Percentiles rank a stretch among this genome's conserved stretches.
Conservation (phyloP, 2,888 invertebrate genomes). For the Cephus pulcher region DNA sequence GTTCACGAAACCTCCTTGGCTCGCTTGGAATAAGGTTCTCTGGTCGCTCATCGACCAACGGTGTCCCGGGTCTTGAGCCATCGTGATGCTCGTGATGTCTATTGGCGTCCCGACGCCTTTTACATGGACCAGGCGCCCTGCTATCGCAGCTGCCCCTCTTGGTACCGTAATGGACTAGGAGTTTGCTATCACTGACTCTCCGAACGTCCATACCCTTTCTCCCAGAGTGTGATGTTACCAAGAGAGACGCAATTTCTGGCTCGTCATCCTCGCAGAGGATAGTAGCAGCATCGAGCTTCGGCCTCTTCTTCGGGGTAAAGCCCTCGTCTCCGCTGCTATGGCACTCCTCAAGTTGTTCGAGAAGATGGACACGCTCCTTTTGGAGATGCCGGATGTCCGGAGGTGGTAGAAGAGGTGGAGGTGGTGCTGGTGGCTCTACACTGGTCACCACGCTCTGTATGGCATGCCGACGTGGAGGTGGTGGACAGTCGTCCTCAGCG, state of each 20-base stretch:
- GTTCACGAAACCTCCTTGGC: slow-evolving; percentile 77
- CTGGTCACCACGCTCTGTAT: slow-evolving; percentile 71
- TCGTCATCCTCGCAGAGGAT: slow-evolving; percentile 61
- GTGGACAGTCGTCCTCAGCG: slow-evolving; percentile 65
- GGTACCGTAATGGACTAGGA: slow-evolving; percentile 54
- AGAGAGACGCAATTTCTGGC: slow-evolving; percentile 60
- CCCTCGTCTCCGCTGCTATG: slow-evolving; percentile 77
- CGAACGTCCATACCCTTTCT: slow-evolving; percentile 62
- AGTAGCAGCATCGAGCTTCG: slow-evolving; percentile 70
- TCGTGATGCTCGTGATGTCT: slow-evolving; percentile 70
- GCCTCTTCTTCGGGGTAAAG: slow-evolving; percentile 75
- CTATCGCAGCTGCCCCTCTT: slow-evolving; percentile 59
- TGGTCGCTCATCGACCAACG: slow-evolving; percentile 84
- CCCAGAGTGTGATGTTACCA: slow-evolving; percentile 62
- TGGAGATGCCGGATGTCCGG: slow-evolving; percentile 77
- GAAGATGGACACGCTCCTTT: slow-evolving; percentile 77
- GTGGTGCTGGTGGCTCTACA: slow-evolving; percentile 65
- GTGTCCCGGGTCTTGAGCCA: slow-evolving; percentile 87
- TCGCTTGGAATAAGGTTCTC: slow-evolving; percentile 80
- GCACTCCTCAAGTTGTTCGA: slow-evolving; percentile 79
- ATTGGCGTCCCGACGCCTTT: slow-evolving; percentile 60
- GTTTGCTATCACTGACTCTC: slow-evolving; percentile 61
- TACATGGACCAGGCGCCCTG: slow-evolving; percentile 57
- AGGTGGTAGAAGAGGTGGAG: slow-evolving; percentile 64
- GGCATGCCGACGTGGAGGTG: slow-evolving; percentile 66